A percentile compares a stretch with the other conserved stretches of the same genome.
Conservation (phyloP, 2,888 invertebrate genomes). For the Drosophila falleni region DNA sequence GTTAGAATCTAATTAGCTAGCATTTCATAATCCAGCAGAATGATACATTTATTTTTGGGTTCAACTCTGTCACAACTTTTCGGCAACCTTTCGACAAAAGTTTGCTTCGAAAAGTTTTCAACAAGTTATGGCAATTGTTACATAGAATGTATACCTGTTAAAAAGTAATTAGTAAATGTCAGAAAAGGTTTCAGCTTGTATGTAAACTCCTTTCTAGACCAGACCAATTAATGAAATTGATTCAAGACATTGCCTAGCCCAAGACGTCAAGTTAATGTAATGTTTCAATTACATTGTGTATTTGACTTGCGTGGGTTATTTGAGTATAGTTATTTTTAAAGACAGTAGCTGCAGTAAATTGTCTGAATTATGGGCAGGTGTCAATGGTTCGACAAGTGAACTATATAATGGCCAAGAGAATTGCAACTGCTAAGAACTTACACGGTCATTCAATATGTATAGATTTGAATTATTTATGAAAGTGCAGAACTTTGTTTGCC, state of each 20-base stretch:
- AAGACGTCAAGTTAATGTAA: constrained; percentile 20
- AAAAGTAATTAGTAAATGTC: constrained; percentile 59
- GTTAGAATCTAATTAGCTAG: constrained; percentile 55
- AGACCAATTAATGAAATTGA: constrained; percentile 47
- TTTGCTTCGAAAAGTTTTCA: constrained; percentile 12
- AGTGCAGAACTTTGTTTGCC: constrained; percentile 2
- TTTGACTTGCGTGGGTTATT: constrained; percentile 25
- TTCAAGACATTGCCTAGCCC: constrained; percentile 29
- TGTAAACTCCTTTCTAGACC: constrained; percentile 2
- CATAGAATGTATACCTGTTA: background rate
- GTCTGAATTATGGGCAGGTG: constrained; percentile 1
- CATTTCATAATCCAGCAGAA: constrained; percentile 45
- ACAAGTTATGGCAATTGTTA: constrained; percentile 4
- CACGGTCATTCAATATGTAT: constrained; percentile 1
- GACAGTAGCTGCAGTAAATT: background rate
- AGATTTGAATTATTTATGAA: constrained; percentile 1
- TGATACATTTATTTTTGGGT: constrained; percentile 25
- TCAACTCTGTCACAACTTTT: background rate
- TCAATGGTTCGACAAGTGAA: background rate
- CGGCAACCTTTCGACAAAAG: background rate
- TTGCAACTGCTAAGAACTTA: background rate
- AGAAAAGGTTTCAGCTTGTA: constrained; percentile 21
- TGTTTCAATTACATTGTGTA: constrained; percentile 8
- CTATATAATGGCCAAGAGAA: background rate
- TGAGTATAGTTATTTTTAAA: constrained; percentile 37